Percentiles rank a stretch among this genome's conserved stretches.
These are phyloP conservation scores for Siniperca obscura DNA, from an alignment of 2,797 vertebrate species.

Conservation along the genomic window DNA sequence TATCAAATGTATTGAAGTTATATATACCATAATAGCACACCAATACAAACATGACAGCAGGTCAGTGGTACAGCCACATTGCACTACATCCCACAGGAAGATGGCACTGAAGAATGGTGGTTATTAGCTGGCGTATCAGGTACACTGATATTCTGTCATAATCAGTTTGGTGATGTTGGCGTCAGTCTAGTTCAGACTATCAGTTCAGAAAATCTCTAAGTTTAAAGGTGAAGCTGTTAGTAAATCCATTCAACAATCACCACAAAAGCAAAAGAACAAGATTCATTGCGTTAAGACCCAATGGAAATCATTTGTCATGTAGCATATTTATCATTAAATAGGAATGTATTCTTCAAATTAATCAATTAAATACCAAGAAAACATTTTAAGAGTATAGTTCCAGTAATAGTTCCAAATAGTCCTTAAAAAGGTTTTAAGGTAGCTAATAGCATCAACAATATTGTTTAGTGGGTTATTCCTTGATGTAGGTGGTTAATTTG, in stretches of 20 bases:
- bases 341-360: neutral
- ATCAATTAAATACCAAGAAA: neutral
- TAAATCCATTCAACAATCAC: neutral
- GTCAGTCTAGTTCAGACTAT: neutral
- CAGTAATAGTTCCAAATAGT: no score
- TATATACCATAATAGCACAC: neutral
- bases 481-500: neutral
- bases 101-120: neutral
- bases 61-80: neutral
- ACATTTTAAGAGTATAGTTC: no score
- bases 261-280: neutral
- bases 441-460: neutral
- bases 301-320: neutral
- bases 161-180: neutral
- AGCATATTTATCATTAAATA: neutral
- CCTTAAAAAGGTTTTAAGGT: neutral
- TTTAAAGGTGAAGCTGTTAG: neutral
- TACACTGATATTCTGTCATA: neutral
- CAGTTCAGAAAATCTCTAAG: neutral
- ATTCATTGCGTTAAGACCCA: neutral
- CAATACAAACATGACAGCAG: neutral
- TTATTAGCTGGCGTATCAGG: neutral
- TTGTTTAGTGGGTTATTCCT: neutral
- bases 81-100: neutral
- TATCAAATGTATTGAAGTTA: neutral